Percentiles rank a stretch among this genome's conserved stretches.
These are phyloP conservation scores for Cottus gobio DNA, from an alignment of 2,113 vertebrate genomes.

Conservation along the genomic window DNA sequence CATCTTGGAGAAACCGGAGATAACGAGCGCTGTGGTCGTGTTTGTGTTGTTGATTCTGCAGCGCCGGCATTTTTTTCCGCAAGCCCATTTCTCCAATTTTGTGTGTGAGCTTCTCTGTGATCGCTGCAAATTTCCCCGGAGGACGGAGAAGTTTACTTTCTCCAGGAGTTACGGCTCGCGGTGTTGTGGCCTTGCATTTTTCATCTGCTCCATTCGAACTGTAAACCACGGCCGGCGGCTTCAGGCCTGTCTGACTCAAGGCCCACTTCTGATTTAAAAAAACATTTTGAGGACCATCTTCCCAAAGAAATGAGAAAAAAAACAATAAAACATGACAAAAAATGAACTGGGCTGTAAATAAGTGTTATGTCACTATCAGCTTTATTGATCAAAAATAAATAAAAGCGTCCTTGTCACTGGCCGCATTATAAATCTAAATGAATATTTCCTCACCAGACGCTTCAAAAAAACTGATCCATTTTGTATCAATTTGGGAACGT, in stretches of 20 bases:
- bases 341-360: too few relatives aligned
- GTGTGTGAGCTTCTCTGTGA: constrained; percentile 33
- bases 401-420: too few relatives aligned
- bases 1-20: background rate
- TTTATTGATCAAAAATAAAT: too few relatives aligned
- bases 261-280: background rate
- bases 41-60: background rate
- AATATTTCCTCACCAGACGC: too few relatives aligned
- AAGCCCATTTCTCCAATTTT: constrained; percentile 1
- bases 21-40: background rate
- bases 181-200: constrained; percentile 8
- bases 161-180: constrained; percentile 24
- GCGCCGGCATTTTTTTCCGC: constrained; percentile 1
- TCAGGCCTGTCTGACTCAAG: background rate
- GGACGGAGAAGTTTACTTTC: constrained; percentile 23
- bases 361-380: too few relatives aligned
- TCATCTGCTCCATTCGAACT: background rate
- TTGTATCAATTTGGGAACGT: too few relatives aligned
- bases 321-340: background rate
- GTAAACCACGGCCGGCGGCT: background rate
- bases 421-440: too few relatives aligned
- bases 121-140: constrained; percentile 35
- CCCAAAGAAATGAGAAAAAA: background rate
- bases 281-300: background rate
- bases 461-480: too few relatives aligned